Base-by-base conservation (phyloP, 2,797 vertebrate species). In the Leptoclinus maculatus region DNA sequence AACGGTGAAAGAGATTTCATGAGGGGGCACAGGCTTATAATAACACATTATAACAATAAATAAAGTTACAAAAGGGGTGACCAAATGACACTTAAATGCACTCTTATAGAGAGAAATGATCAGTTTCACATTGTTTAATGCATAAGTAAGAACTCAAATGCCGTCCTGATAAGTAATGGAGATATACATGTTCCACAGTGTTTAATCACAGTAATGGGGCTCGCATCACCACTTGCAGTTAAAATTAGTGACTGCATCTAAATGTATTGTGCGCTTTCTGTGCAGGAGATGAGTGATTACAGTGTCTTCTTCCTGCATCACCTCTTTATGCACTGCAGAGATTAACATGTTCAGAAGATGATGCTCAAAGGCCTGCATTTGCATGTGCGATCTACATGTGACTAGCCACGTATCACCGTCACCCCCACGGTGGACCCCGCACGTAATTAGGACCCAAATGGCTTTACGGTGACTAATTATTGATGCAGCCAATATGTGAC, bases 401-500 rank as follows among this genome's bases (percentile, higher is more conserved):
- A 78, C 79, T 11, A 11, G 5, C 72, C 51, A 9, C 54, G 32
- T 32, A 29, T 56, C 54, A 16, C 4, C 2, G 3, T 90, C 70
- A 56, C 83, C 53, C 64, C 54, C n/a, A 63, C n/a, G 16, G 54
- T 19, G 67, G 80, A 85, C 71, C 60, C 78, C 32, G 43, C 88
- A 73, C 25, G 49, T 91, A 90, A 93, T 93, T 91, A 93, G 87
- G 83, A 84, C 84, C 87, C 88, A 76, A 90, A 91, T 88, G 84
- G 75, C 80, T 93, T 92, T 87, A 84, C 88, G 75, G 84, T 76
- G 71, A 89, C 88, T 91, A 90, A 92, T 89, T 91, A 93, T 88
- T 90, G 86, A 93, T 88, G 88, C 82, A 80, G 83, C 84, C 80
- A 62, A 91, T 80, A 87, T 88, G 87, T 84, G 90, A 88, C 79